phyloP scores from a whole-genome alignment of 2,113 vertebrate species.

The Agapornis roseicollis region DNA sequence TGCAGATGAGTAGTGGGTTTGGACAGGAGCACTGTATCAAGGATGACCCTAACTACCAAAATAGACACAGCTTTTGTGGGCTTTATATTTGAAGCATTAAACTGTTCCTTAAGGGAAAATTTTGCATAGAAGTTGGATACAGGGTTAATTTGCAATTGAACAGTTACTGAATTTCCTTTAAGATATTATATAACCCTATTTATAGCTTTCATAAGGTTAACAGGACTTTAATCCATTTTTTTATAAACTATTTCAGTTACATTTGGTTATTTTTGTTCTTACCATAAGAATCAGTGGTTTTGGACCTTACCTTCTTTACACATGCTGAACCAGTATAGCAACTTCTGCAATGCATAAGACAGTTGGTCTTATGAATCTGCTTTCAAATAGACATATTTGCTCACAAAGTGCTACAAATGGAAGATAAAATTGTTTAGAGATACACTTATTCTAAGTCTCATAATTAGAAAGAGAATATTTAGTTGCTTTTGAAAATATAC shows the following conservation, averaged over 20 bases:
- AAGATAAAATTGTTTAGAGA: neutral
- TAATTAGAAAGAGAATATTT: neutral
- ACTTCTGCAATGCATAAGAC: conserved; percentile 76
- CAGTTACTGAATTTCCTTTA: neutral
- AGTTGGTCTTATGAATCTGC: conserved; percentile 73
- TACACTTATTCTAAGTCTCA: neutral
- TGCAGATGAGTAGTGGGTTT: neutral
- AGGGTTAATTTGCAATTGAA: neutral
- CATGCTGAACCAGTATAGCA: conserved; percentile 64
- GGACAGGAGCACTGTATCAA: neutral
- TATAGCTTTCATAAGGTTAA: neutral
- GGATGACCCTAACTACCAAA: neutral
- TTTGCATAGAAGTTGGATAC: neutral
- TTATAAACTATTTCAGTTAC: neutral
- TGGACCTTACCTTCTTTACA: conserved; percentile 63
- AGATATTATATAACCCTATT: neutral
- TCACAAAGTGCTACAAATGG: conserved; percentile 49
- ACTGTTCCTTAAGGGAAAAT: neutral
- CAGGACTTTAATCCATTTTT: neutral
- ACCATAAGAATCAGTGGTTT: neutral
- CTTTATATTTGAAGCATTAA: neutral
- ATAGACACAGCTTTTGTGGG: neutral
- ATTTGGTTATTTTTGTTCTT: neutral
- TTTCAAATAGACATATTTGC: conserved; percentile 70
- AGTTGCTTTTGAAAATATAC: neutral